Percentiles rank a stretch among this genome's conserved stretches.
These are phyloP conservation scores for Scaptomyza caliginosa DNA, from an alignment of 2,888 invertebrate species.

Conservation along the genomic window DNA sequence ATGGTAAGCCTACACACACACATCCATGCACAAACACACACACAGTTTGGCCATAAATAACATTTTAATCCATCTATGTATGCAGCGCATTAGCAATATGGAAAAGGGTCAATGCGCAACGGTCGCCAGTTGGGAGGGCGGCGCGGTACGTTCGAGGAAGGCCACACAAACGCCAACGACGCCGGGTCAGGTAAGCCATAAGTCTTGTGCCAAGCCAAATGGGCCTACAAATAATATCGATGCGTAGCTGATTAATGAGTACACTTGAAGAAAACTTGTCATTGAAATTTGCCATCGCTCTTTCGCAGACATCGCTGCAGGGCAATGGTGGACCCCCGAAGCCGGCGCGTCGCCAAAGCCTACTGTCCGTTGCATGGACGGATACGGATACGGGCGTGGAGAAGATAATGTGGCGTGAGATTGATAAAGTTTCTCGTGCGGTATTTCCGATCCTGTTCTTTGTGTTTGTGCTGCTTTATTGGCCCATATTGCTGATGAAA, in stretches of 20 bases:
- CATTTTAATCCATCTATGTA: conserved; percentile 20
- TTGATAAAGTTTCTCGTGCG: conserved; percentile 90
- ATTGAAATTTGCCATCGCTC: no score
- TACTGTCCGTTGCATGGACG: conserved; percentile 87
- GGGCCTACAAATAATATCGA: conserved; percentile 16
- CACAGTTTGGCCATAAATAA: conserved; percentile 16
- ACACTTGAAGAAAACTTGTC: neutral
- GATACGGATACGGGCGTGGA: conserved; percentile 89
- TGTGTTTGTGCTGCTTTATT: conserved; percentile 90
- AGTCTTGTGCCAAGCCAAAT: neutral
- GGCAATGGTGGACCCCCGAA: conserved; percentile 84
- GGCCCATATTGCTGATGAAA: conserved; percentile 90
- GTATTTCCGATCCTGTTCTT: conserved; percentile 92
- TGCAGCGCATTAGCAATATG: conserved; percentile 86
- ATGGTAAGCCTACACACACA: conserved; percentile 75
- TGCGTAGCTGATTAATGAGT: conserved; percentile 15
- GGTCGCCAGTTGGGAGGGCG: conserved; percentile 88
- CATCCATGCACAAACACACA: conserved; percentile 29
- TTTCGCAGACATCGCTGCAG: conserved; percentile 82
- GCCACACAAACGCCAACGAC: conserved; percentile 84
- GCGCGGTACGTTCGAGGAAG: conserved; percentile 87
- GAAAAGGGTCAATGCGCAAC: conserved; percentile 88
- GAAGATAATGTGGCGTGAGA: conserved; percentile 91
- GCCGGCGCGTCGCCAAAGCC: conserved; percentile 83
- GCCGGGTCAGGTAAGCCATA: conserved; percentile 83